These are phyloP conservation scores for Nysson spinosus DNA, from an alignment of 2,888 invertebrate species.

Conservation along the genomic window DNA sequence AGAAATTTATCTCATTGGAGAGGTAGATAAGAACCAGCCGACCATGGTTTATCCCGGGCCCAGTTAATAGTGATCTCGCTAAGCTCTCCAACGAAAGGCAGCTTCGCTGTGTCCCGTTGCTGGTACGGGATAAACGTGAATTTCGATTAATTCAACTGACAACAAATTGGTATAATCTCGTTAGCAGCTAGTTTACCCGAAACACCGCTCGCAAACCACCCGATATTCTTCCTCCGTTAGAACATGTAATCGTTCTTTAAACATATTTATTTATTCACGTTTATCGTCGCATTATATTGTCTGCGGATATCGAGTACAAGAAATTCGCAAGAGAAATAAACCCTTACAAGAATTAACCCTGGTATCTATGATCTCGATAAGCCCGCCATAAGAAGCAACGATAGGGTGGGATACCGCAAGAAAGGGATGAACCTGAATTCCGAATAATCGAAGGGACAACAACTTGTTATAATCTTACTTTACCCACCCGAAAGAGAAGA, in stretches of 20 bases:
- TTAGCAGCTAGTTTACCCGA: neutral
- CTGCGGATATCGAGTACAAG: conserved; percentile 3
- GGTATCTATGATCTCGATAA: conserved; percentile 45
- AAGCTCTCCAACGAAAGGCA: conserved; percentile 62
- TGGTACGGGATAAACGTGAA: conserved; percentile 54
- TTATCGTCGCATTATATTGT: too few relatives aligned
- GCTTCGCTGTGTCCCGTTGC: conserved; percentile 41
- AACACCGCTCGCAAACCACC: too few relatives aligned
- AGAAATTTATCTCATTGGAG: conserved; percentile 57
- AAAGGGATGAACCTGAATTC: conserved; percentile 58
- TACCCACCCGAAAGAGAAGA: conserved; percentile 31
- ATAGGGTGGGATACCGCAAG: conserved; percentile 24
- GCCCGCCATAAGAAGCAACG: conserved; percentile 32
- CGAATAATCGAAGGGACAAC: conserved; percentile 60
- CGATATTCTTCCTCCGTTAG: too few relatives aligned
- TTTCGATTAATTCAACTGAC: conserved; percentile 53
- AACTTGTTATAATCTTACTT: conserved; percentile 53
- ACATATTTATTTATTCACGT: too few relatives aligned
- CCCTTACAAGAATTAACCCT: conserved; percentile 7
- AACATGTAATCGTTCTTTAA: too few relatives aligned
- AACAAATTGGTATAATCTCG: conserved; percentile 38
- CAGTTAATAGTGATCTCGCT: conserved; percentile 62
- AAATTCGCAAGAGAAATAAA: conserved; percentile 18
- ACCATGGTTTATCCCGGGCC: conserved; percentile 54
- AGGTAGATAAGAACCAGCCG: conserved; percentile 57